Conservation (phyloP, 2,888 invertebrate genomes). For the Catocala nupta region DNA sequence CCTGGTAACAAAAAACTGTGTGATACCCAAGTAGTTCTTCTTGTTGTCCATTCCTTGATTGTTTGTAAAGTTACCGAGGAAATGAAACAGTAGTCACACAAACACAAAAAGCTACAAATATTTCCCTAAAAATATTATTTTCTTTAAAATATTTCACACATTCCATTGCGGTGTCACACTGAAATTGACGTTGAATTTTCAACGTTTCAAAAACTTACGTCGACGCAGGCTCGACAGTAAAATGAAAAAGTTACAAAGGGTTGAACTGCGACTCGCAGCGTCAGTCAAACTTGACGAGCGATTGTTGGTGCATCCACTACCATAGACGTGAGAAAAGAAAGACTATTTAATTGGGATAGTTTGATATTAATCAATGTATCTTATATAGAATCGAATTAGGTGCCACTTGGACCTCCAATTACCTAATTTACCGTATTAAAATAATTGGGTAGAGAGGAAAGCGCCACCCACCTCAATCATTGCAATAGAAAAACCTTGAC, state of each 20-base stretch:
- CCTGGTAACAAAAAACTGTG: too few relatives aligned
- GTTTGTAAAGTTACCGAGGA: too few relatives aligned
- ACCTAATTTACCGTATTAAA: too few relatives aligned
- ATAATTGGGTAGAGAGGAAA: too few relatives aligned
- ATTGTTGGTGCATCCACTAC: slow-evolving; percentile 40
- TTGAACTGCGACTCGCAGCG: slow-evolving; percentile 34
- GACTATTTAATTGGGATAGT: slow-evolving; percentile 14
- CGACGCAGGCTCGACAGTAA: slow-evolving; percentile 23
- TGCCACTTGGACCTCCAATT: too few relatives aligned
- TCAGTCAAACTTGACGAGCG: slow-evolving; percentile 53
- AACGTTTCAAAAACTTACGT: slow-evolving; percentile 46
- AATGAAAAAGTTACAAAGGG: slow-evolving; percentile 53
- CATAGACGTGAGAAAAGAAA: slow-evolving; percentile 13
- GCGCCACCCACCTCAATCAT: too few relatives aligned
- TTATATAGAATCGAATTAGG: too few relatives aligned
- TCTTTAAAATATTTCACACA: slow-evolving; percentile 35
- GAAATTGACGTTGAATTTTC: slow-evolving; percentile 51
- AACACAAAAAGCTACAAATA: too few relatives aligned
- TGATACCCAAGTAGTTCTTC: too few relatives aligned
- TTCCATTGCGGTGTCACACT: slow-evolving; percentile 41
- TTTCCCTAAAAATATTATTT: slow-evolving; percentile 25
- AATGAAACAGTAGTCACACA: too few relatives aligned
- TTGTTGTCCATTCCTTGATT: too few relatives aligned
- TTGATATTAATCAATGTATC: slow-evolving; percentile 18
- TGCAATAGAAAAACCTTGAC: too few relatives aligned